Evolutionary conservation across 2,113 vertebrate species (phyloP), one percentile per base, ranked within the genome.

Genomic region (Tragelaphus buxtoni): DNA sequence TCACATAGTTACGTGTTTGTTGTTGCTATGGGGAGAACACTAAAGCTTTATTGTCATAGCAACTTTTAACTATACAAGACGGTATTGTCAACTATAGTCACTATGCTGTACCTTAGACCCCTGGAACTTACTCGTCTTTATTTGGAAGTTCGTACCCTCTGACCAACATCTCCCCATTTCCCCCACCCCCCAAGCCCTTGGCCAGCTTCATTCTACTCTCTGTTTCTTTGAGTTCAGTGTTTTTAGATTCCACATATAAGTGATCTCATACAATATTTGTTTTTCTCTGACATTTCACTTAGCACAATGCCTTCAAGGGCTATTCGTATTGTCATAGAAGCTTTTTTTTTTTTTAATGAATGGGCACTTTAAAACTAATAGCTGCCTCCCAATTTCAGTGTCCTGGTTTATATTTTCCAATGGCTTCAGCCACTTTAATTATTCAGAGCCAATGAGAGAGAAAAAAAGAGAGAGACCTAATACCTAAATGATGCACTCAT

Each of bases 341-440:
- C 47, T 84, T 56, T 18, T 47, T 49, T 74, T 47, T 63, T 49
- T 74, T 76, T 65, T 12, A 56, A 55, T 32, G 32, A 61, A 65
- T 56, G 16, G 42, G 20, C 6, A 20, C 86, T 49, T 88, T 65
- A 94, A 84, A 88, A 91, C 90, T 53, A 90, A 92, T 28, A 76
- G 24, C 58, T 60, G 53, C 83, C 60, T 60, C 58, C 85, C 35
- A 58, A 55, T 49, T 77, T 89, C 63, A 82, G 35, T 32, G 35
- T 39, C 56, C 61, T 35, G 22, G 24, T 61, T 84, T 76, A 22
- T 81, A 47, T 53, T 92, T 42, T 47, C 77, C 3, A 4, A 47
- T 91, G 17, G 92, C 92, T 94, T 77, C n/a, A 13, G 47, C 45
- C 42, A 35, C 60, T 88, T 90, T 55, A 87, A 55, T 91, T 96